phyloP scores from a whole-genome alignment of 2,797 vertebrate species.

The Uromys caudimaculatus region DNA sequence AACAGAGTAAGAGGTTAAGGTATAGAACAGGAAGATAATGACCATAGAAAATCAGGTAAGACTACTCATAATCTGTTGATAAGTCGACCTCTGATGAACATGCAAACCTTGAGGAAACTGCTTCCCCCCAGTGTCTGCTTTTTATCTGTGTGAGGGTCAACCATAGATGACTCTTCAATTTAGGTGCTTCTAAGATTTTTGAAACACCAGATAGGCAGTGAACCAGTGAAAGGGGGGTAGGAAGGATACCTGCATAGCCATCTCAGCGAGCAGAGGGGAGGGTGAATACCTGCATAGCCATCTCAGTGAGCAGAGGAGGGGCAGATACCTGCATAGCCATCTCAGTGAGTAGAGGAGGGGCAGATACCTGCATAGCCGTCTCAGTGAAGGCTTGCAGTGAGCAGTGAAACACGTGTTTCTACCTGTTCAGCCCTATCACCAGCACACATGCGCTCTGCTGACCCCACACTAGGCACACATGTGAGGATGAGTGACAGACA shows the following conservation, averaged over 20 bases:
- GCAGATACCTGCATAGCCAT: background rate
- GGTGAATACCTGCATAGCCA: background rate
- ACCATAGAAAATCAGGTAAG: background rate
- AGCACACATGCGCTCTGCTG: accelerated
- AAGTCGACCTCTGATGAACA: background rate
- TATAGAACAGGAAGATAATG: background rate
- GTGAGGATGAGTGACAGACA: background rate
- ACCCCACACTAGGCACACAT: accelerated
- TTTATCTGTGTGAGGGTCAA: conserved; percentile 7
- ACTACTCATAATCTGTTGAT: background rate
- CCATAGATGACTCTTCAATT: background rate
- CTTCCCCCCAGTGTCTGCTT: background rate
- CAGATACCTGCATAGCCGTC: background rate
- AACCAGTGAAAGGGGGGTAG: background rate
- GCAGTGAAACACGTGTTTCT: background rate
- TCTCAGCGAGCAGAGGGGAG: too few species aligned
- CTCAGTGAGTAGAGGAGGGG: background rate
- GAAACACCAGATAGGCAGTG: background rate
- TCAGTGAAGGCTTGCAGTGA: background rate
- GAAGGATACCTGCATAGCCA: background rate
- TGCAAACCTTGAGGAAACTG: background rate
- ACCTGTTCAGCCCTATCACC: background rate
- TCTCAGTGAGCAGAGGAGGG: background rate
- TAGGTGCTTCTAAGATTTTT: conserved; percentile 3
- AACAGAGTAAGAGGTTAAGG: background rate